Base-by-base conservation (phyloP, 2,113 vertebrate genomes). In the Aythya baeri region DNA sequence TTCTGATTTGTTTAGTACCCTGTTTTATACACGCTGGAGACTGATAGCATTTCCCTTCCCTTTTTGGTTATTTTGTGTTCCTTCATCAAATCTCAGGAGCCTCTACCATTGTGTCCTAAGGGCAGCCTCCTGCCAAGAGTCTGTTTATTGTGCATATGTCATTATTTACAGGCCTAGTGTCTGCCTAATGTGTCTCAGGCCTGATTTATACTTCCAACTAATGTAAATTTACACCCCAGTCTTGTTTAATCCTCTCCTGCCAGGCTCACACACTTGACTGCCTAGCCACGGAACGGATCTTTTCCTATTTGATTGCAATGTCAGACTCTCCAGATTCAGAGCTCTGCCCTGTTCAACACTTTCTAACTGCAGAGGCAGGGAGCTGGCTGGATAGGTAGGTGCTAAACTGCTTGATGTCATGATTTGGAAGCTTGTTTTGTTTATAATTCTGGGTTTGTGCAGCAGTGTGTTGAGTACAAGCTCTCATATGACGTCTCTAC, bases 1-100 rank as follows among this genome's bases (percentile, higher is more conserved):
- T 96, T 95, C 68, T 88, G 88, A 89, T 86, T 88, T 86, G 29
- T 91, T 89, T 87, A 67, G 77, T 77, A 46, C 75, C 36, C 41
- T 66, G 49, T 86, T 93, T 75, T 66, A 83, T 44, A 71, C 38
- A 71, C 21, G 41, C 41, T 82, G 50, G 49, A 62, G 16, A 79
- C n/a, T 73, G 86, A 67, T 32, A 93, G 66, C 34, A 66, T 88
- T 93, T 88, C 50, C 57, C 65, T 84, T 72, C 74, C 36, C 68
- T 77, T 76, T 76, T 83, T 59, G 43, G 12, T 72, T 93, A 38
- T 94, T 89, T 93, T 81, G 52, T 55, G 3, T 77, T 83, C 67
- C 52, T 77, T 44, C 71, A 66, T 70, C 81, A 65, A 77, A 62
- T 32, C 50, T 59, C 80, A 83, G 87, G 72, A 94, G n/a, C n/a